Conservation (phyloP, 2,113 vertebrate genomes). For the Trichechus manatus region DNA sequence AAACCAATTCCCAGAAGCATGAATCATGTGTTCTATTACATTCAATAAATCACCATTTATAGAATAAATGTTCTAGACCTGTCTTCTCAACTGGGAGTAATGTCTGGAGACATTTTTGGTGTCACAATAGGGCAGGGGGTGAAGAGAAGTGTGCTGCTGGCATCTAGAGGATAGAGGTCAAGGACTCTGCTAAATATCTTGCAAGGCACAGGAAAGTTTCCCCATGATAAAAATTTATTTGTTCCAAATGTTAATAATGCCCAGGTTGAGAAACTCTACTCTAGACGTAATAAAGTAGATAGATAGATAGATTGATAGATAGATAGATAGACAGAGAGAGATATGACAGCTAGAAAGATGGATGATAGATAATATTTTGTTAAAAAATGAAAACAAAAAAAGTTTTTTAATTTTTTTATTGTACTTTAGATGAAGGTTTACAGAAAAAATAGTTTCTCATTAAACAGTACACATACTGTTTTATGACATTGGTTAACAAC, state of each 20-base stretch:
- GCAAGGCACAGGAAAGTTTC: neutral
- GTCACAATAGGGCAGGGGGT: neutral
- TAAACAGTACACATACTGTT: no score
- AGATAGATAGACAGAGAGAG: no score
- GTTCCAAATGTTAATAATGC: neutral
- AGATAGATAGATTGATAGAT: no score
- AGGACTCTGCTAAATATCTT: neutral
- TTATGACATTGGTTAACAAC: no score
- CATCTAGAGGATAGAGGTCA: neutral
- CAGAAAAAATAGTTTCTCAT: no score
- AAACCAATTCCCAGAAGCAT: neutral
- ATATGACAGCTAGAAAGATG: no score
- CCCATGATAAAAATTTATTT: neutral
- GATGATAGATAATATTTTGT: neutral
- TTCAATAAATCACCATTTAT: neutral
- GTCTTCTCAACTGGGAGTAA: neutral
- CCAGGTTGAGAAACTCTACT: neutral
- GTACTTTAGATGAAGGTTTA: no score
- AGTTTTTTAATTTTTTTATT: no score
- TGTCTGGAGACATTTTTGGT: neutral
- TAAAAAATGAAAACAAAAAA: constrained; percentile 4
- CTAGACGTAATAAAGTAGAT: neutral
- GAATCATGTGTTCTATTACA: neutral
- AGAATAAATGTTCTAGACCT: neutral
- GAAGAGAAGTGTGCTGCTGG: neutral